These are phyloP conservation scores for Trissonchulus sp. DNA, from an alignment of 2,888 invertebrate species.

Conservation along the genomic window DNA sequence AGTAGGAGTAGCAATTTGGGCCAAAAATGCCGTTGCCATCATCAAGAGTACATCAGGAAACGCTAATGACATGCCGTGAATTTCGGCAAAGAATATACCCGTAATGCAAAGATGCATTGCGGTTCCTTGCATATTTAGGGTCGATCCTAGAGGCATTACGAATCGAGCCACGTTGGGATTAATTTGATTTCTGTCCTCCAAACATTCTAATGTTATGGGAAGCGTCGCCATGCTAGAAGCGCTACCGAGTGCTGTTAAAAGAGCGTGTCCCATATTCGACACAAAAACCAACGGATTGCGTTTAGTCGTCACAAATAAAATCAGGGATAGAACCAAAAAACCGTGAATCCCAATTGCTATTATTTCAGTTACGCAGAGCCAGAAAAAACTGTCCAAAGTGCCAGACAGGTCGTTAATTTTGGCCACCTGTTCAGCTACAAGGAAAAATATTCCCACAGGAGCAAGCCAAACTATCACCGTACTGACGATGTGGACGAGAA, in stretches of 20 bases:
- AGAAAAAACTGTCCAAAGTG: slow-evolving; percentile 45
- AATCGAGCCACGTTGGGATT: slow-evolving; percentile 67
- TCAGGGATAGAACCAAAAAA: slow-evolving; percentile 49
- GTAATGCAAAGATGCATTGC: slow-evolving; percentile 67
- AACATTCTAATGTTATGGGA: slow-evolving; percentile 82
- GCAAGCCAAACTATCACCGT: slow-evolving; percentile 70
- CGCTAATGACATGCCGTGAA: slow-evolving; percentile 69
- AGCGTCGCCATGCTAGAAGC: slow-evolving; percentile 68
- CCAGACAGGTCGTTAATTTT: slow-evolving; percentile 51
- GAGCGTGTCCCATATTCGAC: slow-evolving; percentile 52
- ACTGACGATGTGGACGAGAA: slow-evolving; percentile 91
- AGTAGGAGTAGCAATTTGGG: neutral
- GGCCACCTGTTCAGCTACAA: slow-evolving; percentile 49
- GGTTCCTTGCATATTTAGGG: slow-evolving; percentile 70
- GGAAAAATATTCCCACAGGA: slow-evolving; percentile 45
- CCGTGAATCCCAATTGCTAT: slow-evolving; percentile 56
- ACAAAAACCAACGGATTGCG: slow-evolving; percentile 52
- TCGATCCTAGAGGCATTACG: slow-evolving; percentile 88
- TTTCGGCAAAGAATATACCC: slow-evolving; percentile 59
- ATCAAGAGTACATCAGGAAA: slow-evolving; percentile 82
- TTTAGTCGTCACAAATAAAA: slow-evolving; percentile 48
- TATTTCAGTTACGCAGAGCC: slow-evolving; percentile 52
- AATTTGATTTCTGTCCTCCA: slow-evolving; percentile 76
- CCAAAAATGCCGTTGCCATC: neutral
- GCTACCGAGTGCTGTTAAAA: slow-evolving; percentile 53